These are phyloP conservation scores for Gryllus bimaculatus DNA, from an alignment of 1,140 invertebrate species.

Conservation along the genomic window DNA sequence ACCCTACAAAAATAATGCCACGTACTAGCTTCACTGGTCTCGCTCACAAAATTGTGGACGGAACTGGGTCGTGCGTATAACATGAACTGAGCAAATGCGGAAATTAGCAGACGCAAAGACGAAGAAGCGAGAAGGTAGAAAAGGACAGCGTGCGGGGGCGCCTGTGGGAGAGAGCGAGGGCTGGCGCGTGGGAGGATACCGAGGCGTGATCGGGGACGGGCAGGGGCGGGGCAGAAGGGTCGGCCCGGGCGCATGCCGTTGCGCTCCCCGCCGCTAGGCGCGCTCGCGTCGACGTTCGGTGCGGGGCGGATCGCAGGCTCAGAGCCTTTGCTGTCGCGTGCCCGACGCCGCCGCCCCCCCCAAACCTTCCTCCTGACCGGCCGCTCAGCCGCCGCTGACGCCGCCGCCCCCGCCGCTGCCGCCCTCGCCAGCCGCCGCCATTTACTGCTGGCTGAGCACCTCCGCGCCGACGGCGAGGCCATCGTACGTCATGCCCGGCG, in stretches of 20 bases:
- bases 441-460: constrained; percentile 32
- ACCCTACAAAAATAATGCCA: too few species aligned
- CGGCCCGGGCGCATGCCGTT: neutral
- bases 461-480: constrained; percentile 31
- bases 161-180: too few species aligned
- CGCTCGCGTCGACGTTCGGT: neutral
- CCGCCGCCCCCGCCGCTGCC: constrained; percentile 9
- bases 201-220: neutral
- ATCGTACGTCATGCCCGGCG: constrained; percentile 30
- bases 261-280: too few species aligned
- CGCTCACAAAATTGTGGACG: too few species aligned
- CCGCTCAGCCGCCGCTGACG: neutral
- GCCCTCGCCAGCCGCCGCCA: constrained; percentile 21
- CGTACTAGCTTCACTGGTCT: too few species aligned
- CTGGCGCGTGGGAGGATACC: neutral
- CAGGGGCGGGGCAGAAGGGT: neutral
- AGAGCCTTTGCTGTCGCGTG: neutral
- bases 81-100: too few species aligned
- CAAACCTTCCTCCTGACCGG: neutral
- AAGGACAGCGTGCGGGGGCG: too few species aligned
- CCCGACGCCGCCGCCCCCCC: too few species aligned
- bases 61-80: too few species aligned
- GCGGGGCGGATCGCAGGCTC: too few species aligned
- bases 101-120: too few species aligned
- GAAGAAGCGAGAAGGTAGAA: too few species aligned